Evolutionary conservation across 2,113 vertebrate species (phyloP).

Genomic region (Sylvia atricapilla): DNA sequence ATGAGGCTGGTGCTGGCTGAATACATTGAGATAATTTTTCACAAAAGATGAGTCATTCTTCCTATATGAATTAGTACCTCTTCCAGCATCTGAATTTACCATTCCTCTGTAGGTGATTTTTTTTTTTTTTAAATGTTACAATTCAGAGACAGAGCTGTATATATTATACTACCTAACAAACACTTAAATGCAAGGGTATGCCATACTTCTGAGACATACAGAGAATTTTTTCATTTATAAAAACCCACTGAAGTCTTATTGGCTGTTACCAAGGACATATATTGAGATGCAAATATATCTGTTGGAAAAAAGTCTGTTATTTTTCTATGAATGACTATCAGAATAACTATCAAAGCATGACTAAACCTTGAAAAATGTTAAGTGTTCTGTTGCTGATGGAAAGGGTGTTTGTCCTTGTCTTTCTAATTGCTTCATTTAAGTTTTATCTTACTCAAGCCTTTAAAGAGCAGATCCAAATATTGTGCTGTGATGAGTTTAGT

Average conservation of each 20-base stretch:
- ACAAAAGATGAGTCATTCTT: conserved; percentile 48
- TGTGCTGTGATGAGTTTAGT: not conserved
- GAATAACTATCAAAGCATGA: not conserved
- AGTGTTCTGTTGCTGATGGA: not conserved
- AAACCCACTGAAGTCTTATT: not conserved
- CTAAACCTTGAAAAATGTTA: not conserved
- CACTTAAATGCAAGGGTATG: not conserved
- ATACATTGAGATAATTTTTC: conserved; percentile 11
- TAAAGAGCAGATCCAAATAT: not conserved
- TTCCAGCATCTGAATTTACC: not conserved
- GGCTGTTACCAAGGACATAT: not conserved
- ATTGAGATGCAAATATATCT: not conserved
- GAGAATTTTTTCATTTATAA: not conserved
- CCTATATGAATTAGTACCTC: not conserved
- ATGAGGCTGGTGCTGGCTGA: not conserved
- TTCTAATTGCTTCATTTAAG: not conserved
- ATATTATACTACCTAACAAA: not conserved
- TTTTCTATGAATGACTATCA: not conserved
- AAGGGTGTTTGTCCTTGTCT: not conserved
- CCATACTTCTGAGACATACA: not conserved
- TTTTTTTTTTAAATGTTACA: not conserved
- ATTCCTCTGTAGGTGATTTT: not conserved
- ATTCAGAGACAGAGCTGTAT: not conserved
- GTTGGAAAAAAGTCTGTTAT: not conserved
- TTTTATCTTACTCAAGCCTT: not conserved